Evolutionary conservation across 2,113 vertebrate species (phyloP).

Genomic region (Varanus salvator): DNA sequence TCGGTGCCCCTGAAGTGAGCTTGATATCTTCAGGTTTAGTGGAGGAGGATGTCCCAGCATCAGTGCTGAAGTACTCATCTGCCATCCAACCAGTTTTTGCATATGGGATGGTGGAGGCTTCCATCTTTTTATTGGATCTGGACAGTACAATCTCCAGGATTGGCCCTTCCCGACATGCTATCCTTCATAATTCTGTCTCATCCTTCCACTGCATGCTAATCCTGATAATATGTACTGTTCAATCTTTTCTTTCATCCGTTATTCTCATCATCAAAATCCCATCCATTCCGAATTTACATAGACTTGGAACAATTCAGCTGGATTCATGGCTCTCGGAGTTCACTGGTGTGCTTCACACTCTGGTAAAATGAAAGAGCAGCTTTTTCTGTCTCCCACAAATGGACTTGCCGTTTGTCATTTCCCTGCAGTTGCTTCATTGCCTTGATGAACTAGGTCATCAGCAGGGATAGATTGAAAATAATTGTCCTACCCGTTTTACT

Average conservation of each 20-base stretch:
- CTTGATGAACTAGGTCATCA: background rate
- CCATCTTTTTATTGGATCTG: too few species aligned
- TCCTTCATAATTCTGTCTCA: too few species aligned
- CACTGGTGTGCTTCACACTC: background rate
- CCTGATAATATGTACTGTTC: background rate
- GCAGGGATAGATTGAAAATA: background rate
- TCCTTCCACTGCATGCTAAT: background rate
- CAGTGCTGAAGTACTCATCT: too few species aligned
- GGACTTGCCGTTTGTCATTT: background rate
- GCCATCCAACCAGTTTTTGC: too few species aligned
- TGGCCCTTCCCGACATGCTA: too few species aligned
- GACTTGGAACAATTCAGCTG: background rate
- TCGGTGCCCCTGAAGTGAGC: too few species aligned
- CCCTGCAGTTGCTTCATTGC: background rate
- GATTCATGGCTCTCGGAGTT: background rate
- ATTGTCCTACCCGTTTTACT: constrained; percentile 45
- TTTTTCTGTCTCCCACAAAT: background rate
- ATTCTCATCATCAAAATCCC: background rate
- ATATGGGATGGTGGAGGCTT: too few species aligned
- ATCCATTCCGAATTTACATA: background rate
- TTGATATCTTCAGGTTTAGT: too few species aligned
- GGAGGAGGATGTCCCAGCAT: too few species aligned
- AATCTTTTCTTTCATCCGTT: background rate
- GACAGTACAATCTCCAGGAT: too few species aligned
- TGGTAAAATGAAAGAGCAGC: background rate